Percentiles rank a stretch among this genome's conserved stretches.
phyloP scores from a whole-genome alignment of 2,113 vertebrate species.

The Anthoscopus minutus region DNA sequence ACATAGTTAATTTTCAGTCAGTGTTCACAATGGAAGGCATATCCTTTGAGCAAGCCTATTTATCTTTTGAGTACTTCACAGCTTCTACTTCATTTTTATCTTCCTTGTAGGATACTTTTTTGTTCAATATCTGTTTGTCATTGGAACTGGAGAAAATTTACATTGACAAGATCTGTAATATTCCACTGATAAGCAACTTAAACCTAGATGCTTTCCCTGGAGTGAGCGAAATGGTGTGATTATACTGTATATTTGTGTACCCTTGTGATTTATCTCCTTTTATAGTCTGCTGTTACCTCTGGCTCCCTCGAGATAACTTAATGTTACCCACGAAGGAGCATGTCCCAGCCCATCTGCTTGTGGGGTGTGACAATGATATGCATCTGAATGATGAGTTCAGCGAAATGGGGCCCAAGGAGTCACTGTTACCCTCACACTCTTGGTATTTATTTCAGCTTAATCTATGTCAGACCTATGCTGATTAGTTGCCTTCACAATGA shows the following conservation, averaged over 20 bases:
- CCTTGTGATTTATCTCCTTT: slow-evolving; percentile 15
- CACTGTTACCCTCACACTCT: neutral
- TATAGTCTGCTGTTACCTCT: neutral
- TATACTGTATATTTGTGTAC: slow-evolving; percentile 24
- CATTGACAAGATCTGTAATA: slow-evolving; percentile 8
- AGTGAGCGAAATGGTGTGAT: neutral
- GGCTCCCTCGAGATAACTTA: slow-evolving; percentile 19
- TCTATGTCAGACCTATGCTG: neutral
- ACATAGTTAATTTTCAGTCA: neutral
- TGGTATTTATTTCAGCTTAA: neutral
- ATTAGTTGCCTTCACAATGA: neutral
- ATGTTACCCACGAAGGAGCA: neutral
- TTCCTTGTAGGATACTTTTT: neutral
- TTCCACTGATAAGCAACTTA: slow-evolving; percentile 3
- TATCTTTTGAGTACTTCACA: neutral
- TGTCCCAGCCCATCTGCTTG: neutral
- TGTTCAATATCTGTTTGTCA: neutral
- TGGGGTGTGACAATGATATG: neutral
- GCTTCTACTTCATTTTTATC: neutral
- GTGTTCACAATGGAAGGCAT: neutral
- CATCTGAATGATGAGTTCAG: neutral
- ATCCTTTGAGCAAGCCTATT: neutral
- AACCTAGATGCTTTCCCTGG: neutral
- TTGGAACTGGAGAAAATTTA: neutral
- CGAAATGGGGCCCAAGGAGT: neutral